Evolutionary conservation across 1,140 invertebrate genomes (phyloP).

Genomic region (Rhynchophorus ferrugineus): DNA sequence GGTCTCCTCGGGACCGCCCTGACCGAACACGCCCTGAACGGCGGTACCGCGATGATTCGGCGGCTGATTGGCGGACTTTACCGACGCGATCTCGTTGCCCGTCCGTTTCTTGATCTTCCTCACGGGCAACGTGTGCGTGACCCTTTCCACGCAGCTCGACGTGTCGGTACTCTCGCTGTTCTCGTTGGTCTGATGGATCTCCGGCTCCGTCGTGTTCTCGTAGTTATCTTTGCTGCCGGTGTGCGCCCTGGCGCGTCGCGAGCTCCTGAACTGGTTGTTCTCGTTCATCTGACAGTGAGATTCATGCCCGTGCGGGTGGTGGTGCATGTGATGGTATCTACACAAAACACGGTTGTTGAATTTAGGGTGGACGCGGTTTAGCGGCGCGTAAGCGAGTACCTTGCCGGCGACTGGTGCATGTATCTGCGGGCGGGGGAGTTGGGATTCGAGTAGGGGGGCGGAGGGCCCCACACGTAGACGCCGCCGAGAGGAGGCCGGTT

Average conservation of each 20-base stretch:
- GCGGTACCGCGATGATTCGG: constrained; percentile 38
- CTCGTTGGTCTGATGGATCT: constrained; percentile 39
- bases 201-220: constrained; percentile 39
- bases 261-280: constrained; percentile 29
- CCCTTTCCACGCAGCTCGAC: constrained; percentile 40
- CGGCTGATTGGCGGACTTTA: constrained; percentile 39
- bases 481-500: constrained; percentile 44
- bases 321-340: constrained; percentile 37
- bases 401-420: constrained; percentile 31
- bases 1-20: constrained; percentile 24
- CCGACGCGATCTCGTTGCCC: constrained; percentile 39
- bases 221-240: constrained; percentile 39
- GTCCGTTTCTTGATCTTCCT: constrained; percentile 47
- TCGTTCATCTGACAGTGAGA: constrained; percentile 40
- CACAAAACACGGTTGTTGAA: not conserved
- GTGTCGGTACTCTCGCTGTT: constrained; percentile 40
- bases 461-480: constrained; percentile 59
- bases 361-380: too few species aligned
- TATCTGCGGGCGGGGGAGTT: constrained; percentile 52
- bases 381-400: too few species aligned
- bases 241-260: constrained; percentile 22
- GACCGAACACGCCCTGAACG: constrained; percentile 43
- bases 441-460: constrained; percentile 66
- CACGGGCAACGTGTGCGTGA: constrained; percentile 45
- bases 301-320: constrained; percentile 37